Base-by-base conservation (phyloP, 2,888 invertebrate genomes). In the Tetragonula carbonaria region DNA sequence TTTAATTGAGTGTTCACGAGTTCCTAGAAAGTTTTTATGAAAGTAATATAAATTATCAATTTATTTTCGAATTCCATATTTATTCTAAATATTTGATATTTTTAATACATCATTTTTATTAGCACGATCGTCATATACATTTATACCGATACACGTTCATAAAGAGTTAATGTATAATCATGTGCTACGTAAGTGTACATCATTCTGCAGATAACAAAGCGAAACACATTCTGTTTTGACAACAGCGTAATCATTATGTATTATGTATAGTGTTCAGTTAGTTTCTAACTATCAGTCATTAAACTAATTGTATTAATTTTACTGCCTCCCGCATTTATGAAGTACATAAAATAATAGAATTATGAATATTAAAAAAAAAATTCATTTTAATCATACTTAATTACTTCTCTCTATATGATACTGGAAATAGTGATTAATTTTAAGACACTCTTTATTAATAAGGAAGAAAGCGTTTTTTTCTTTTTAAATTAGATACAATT, bases 11-110 rank as follows among this genome's bases (percentile, higher is more conserved):
- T 68, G 78, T 77, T 71, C 73, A 70, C 78, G 70, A 87, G 84
- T 90, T 90, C 87, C 90, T 89, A 90, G 71, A 86, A 83, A 57
- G 65, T 23, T 75, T 80, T n/a, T n/a, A n/a, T n/a, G n/a, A n/a
- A n/a, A n/a, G n/a, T n/a, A n/a, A n/a, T n/a, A n/a, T n/a, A n/a
- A n/a, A n/a, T n/a, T n/a, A n/a, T n/a, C 59, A 65, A 33, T 65
- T 70, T 72, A 28, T 33, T 74, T 78, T 33, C 13, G 57, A 80
- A 67, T 82, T 68, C 23, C 21, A 77, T 45, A 80, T 76, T 65
- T 68, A 72, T 71, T 75, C 70, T 70, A 66, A 55, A 65, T 55
- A 45, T 80, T 75, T 28, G 50, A n/a, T 85, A 79, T 63, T 76
- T 79, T 71, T 45, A 33, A 57, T 51, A 50, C 33, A 13, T 33